A percentile compares a stretch with the other conserved stretches of the same genome.
Evolutionary conservation across 2,113 vertebrate species (phyloP).

Genomic region (Junco hyemalis): DNA sequence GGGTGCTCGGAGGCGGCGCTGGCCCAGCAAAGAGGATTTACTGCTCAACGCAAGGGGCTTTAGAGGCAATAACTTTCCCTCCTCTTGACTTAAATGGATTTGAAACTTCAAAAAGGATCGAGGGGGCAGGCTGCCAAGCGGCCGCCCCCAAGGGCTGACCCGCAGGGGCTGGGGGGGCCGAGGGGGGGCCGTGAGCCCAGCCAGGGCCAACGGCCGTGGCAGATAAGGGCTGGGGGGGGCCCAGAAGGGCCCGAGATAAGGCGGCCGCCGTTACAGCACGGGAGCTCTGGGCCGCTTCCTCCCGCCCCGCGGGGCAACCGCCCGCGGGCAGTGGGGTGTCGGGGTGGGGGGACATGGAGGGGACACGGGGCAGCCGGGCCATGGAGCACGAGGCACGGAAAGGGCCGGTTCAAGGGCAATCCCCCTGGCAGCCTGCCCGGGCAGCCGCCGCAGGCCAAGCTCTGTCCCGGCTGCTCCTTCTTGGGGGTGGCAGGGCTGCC

Average conservation of each 20-base stretch:
- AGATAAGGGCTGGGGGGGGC: background rate
- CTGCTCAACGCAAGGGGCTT: conserved; percentile 52
- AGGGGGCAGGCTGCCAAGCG: conserved; percentile 33
- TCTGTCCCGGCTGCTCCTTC: background rate
- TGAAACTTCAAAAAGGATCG: conserved; percentile 58
- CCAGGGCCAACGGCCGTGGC: background rate
- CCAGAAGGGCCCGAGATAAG: conserved; percentile 34
- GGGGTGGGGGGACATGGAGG: background rate
- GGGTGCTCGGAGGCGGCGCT: background rate
- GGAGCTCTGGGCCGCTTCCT: background rate
- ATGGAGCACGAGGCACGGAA: background rate
- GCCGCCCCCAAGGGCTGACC: background rate
- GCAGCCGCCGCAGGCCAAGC: background rate
- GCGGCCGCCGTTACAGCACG: background rate
- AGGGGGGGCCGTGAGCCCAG: background rate
- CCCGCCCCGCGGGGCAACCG: background rate
- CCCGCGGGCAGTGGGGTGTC: background rate
- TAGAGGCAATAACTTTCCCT: conserved; percentile 66
- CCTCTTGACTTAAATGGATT: conserved; percentile 73
- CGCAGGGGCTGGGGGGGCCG: background rate
- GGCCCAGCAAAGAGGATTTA: conserved; percentile 65
- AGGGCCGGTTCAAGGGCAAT: background rate
- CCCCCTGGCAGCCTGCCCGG: background rate
- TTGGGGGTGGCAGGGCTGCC: fast-evolving
- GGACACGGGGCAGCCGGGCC: background rate